Base-by-base conservation (phyloP, 2,888 invertebrate genomes). In the Lissonota sp. region DNA sequence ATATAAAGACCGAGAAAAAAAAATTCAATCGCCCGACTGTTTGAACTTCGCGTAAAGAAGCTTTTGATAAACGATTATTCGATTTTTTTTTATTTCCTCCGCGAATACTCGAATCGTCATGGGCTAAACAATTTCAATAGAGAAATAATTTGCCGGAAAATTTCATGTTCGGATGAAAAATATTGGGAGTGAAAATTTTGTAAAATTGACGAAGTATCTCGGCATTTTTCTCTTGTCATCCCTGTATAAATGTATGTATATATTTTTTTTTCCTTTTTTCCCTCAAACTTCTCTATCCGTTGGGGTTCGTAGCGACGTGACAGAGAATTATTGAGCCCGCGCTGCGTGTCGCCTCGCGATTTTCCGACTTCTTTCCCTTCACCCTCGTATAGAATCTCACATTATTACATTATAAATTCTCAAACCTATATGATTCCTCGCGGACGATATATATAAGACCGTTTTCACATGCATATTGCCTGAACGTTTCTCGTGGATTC, bases 351-450 rank as follows among this genome's bases (percentile, higher is more conserved):
- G 7, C n/a, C 40, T 55, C 46, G 5, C 6, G 42, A 57, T 16
- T 39, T 57, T 37, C 14, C 58, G 42, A 53, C 40, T 63, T 62
- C 49, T 12, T n/a, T 6, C 58, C 49, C 42, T 51, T 66, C 80
- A 39, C 62, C 53, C 62, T 40, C 51, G 46, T 40, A 42, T 42
- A 62, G 40, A 67, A 26, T 26, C 42, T 58, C 14, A 69, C 72
- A 74, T 82, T 84, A 85, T 87, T 83, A 78, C 82, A 80, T 85
- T 87, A 85, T 84, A 86, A 84, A 84, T 84, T 86, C 78, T 83
- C 76, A 66, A 81, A 84, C 57, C 57, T 79, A 74, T 79, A 80
- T 40, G 77, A 80, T 84, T 81, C 74, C 60, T 57, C 55, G 63
- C 46, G 63, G 77, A 82, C 78, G 71, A 86, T 75, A 70, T 77